Conservation (phyloP, 2,888 invertebrate species). For the Panopea generosa region DNA sequence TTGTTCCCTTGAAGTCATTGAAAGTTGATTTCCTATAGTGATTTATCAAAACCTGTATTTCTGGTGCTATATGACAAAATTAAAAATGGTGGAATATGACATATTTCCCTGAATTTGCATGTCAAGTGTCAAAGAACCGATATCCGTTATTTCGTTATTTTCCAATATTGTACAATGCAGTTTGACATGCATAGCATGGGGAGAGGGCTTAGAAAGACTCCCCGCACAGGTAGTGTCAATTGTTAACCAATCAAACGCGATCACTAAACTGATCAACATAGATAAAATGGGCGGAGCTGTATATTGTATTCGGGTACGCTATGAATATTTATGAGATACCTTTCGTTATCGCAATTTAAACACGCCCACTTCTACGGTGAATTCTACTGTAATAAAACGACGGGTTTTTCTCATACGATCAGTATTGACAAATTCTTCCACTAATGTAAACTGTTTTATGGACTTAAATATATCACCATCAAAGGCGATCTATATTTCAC, state of each 20-base stretch:
- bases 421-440: constrained; percentile 55
- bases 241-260: not conserved
- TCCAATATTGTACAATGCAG: no score
- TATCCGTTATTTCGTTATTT: no score
- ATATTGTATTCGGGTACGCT: not conserved
- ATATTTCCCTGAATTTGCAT: no score
- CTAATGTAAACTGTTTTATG: constrained; percentile 63
- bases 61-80: no score
- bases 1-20: no score
- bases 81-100: no score
- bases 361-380: constrained; percentile 36
- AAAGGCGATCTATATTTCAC: constrained; percentile 41
- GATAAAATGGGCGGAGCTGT: not conserved
- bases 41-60: no score
- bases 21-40: no score
- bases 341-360: constrained; percentile 25
- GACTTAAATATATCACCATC: constrained; percentile 41
- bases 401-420: constrained; percentile 24
- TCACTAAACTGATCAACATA: not conserved
- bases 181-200: no score
- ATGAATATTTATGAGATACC: constrained; percentile 53
- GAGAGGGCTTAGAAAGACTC: no score
- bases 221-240: constrained; percentile 3
- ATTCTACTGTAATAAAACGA: constrained; percentile 50
- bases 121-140: no score